Conservation (phyloP, 2,797 vertebrate genomes). For the Paramormyrops hopkinsi region DNA sequence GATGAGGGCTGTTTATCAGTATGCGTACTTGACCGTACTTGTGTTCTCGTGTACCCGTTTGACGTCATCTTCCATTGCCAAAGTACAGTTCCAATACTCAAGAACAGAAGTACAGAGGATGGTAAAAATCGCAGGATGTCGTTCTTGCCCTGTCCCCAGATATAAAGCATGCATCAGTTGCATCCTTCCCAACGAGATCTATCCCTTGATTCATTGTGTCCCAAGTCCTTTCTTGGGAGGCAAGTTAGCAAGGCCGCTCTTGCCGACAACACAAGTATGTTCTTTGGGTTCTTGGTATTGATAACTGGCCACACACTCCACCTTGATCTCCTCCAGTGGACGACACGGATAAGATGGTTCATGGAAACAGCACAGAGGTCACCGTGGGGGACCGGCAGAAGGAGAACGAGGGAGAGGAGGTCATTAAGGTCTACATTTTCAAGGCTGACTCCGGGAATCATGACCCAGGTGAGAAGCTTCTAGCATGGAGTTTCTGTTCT, state of each 20-base stretch:
- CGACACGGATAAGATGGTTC: constrained; percentile 92
- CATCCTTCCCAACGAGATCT: background rate
- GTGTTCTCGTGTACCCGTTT: background rate
- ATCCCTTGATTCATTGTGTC: background rate
- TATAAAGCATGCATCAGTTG: background rate
- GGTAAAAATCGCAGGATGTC: background rate
- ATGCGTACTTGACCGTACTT: background rate
- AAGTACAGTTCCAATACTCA: background rate
- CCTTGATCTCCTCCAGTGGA: constrained; percentile 67
- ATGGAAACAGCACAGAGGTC: constrained; percentile 84
- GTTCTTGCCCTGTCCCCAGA: background rate
- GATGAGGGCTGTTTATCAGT: background rate
- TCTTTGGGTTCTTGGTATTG: background rate
- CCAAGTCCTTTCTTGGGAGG: background rate
- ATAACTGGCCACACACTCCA: background rate
- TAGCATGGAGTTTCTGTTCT: background rate
- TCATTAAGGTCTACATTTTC: constrained; percentile 99
- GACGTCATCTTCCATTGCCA: background rate
- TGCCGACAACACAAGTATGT: background rate
- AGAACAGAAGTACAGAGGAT: background rate
- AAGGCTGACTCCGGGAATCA: constrained; percentile 97
- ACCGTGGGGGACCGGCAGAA: constrained; percentile 77
- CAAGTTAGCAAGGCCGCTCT: background rate
- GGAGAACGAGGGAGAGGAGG: constrained; percentile 93
- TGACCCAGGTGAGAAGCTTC: constrained; percentile 78